These are phyloP conservation scores for Rhingia rostrata DNA, from an alignment of 2,888 invertebrate species.

Conservation along the genomic window DNA sequence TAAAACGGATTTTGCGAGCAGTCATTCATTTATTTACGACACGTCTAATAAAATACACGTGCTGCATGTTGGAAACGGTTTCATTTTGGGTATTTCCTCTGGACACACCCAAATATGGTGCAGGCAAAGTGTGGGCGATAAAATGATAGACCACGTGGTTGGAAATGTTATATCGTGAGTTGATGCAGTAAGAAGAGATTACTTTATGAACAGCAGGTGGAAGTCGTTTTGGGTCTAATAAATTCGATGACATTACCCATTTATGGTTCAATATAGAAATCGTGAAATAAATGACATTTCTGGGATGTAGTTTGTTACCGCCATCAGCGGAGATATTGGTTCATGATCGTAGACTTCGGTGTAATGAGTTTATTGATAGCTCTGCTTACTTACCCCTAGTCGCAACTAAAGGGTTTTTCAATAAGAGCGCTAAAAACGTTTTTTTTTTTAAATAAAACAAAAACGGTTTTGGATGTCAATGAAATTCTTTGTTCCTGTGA, in stretches of 20 bases:
- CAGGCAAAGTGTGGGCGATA: slow-evolving; percentile 8
- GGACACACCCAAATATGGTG: background rate
- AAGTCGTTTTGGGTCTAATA: background rate
- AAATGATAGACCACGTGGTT: slow-evolving; percentile 8
- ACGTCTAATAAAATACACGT: slow-evolving; percentile 34
- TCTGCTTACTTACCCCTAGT: too few species aligned
- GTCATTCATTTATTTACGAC: slow-evolving; percentile 7
- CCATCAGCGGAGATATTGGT: too few species aligned
- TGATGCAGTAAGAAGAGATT: slow-evolving; percentile 1
- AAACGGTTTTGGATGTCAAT: too few species aligned
- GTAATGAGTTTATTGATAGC: too few species aligned
- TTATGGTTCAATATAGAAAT: background rate
- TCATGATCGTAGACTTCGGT: too few species aligned
- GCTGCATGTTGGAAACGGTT: slow-evolving; percentile 27
- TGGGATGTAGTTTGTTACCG: background rate
- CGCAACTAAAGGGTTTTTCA: too few species aligned
- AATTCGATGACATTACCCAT: background rate
- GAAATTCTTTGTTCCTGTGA: too few species aligned
- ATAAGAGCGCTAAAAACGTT: too few species aligned
- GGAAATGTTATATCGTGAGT: slow-evolving; percentile 7
- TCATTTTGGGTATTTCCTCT: slow-evolving; percentile 9
- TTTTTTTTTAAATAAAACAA: too few species aligned
- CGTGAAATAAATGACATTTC: too few species aligned
- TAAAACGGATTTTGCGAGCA: slow-evolving; percentile 21
- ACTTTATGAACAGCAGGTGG: background rate